These are phyloP conservation scores for Polymixis flavicincta DNA, from an alignment of 2,888 invertebrate species.

Conservation along the genomic window DNA sequence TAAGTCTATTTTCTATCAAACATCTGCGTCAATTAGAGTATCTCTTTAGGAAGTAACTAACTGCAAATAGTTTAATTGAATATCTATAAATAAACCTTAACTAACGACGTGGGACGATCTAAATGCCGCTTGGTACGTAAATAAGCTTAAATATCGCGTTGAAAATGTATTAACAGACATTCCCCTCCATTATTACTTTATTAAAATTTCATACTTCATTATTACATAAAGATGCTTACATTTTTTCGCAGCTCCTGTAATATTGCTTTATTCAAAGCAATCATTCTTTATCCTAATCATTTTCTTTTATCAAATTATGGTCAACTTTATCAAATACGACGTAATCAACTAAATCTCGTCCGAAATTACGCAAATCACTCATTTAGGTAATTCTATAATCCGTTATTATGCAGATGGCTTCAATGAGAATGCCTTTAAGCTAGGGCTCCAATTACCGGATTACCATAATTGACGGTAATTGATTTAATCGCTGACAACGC, in stretches of 20 bases:
- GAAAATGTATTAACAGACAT: constrained; percentile 19
- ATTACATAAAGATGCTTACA: neutral
- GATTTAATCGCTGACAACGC: constrained; percentile 65
- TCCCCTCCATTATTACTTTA: neutral
- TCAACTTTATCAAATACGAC: constrained; percentile 14
- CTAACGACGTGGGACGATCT: neutral
- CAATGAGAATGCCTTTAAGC: constrained; percentile 50
- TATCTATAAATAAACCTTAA: constrained; percentile 25
- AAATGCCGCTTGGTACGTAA: constrained; percentile 24
- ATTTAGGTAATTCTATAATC: constrained; percentile 59
- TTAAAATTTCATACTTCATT: constrained; percentile 6
- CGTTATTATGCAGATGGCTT: constrained; percentile 61
- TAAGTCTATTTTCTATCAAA: constrained; percentile 27
- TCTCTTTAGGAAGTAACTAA: neutral
- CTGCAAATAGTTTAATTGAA: constrained; percentile 15
- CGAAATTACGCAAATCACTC: constrained; percentile 23
- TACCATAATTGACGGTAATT: constrained; percentile 68
- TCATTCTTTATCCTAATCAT: neutral
- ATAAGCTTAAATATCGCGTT: constrained; percentile 4
- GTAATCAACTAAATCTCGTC: constrained; percentile 24
- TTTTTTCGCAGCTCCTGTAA: neutral
- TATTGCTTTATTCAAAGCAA: constrained; percentile 15
- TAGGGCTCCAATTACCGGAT: constrained; percentile 59
- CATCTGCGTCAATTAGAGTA: constrained; percentile 22
- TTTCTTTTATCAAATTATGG: constrained; percentile 5